phyloP scores from a whole-genome alignment of 2,113 vertebrate species.

The Coreoperca whiteheadi region DNA sequence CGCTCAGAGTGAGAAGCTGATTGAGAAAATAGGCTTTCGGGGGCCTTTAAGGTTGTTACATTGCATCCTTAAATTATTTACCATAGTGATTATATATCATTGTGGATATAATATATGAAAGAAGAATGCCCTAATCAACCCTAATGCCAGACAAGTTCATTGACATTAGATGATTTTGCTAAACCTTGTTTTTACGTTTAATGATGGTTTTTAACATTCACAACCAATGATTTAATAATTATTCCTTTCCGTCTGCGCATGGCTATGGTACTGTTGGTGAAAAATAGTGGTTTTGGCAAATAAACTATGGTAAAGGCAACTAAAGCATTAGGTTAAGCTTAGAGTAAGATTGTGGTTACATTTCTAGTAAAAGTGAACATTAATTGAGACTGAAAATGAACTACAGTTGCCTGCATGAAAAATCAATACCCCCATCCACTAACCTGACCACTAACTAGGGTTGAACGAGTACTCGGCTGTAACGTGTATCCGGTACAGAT shows the following conservation, averaged over 20 bases:
- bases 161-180: not conserved
- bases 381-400: no score
- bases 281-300: not conserved
- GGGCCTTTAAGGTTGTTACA: not conserved
- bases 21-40: not conserved
- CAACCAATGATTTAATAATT: not conserved
- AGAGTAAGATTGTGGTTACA: not conserved
- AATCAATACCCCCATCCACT: not conserved
- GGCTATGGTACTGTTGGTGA: not conserved
- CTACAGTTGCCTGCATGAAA: not conserved
- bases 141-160: not conserved
- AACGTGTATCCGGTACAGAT: no score
- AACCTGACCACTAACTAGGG: not conserved
- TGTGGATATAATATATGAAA: not conserved
- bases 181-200: not conserved
- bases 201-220: not conserved
- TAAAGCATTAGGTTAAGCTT: not conserved
- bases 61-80: not conserved
- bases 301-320: no score
- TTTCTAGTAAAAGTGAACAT: not conserved
- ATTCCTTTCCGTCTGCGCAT: not conserved
- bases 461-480: no score
- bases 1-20: not conserved
- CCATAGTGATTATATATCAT: not conserved
- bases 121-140: not conserved